phyloP scores from a whole-genome alignment of 2,888 invertebrate species.

The Ochlodes sylvanus region DNA sequence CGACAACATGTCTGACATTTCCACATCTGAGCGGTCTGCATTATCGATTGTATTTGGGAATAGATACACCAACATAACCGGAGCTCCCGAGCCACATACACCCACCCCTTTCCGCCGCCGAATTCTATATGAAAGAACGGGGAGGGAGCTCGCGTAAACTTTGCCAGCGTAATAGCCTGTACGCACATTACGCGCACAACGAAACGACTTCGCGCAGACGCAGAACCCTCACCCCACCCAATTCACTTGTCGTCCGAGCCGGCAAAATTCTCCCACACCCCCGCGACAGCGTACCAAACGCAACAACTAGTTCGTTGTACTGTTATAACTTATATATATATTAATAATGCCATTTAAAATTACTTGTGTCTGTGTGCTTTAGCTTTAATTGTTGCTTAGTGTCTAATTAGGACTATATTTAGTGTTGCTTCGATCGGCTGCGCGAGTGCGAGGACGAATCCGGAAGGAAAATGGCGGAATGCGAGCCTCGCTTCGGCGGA shows the following conservation, averaged over 20 bases:
- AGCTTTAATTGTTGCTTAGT: slow-evolving; percentile 68
- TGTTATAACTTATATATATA: slow-evolving; percentile 18
- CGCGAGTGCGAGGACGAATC: slow-evolving; percentile 44
- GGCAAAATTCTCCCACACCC: slow-evolving; percentile 80
- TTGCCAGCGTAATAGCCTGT: slow-evolving; percentile 59
- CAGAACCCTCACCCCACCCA: slow-evolving; percentile 75
- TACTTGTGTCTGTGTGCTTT: slow-evolving; percentile 58
- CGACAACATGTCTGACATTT: slow-evolving; percentile 79
- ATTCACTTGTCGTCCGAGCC: slow-evolving; percentile 66
- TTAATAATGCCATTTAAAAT: slow-evolving; percentile 49
- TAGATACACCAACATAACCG: slow-evolving; percentile 57
- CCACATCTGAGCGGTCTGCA: slow-evolving; percentile 68
- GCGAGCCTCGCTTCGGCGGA: slow-evolving; percentile 50
- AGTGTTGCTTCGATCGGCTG: slow-evolving; percentile 19
- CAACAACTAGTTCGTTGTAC: slow-evolving; percentile 66
- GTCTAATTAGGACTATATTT: slow-evolving; percentile 51
- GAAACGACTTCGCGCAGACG: slow-evolving; percentile 71
- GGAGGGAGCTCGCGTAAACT: slow-evolving; percentile 54
- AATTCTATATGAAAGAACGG: slow-evolving; percentile 46
- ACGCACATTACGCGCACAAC: slow-evolving; percentile 74
- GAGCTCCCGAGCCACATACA: slow-evolving; percentile 59
- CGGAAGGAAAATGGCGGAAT: slow-evolving; percentile 74
- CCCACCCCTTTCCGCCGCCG: slow-evolving; percentile 47
- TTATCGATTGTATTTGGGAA: slow-evolving; percentile 81
- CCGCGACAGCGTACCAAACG: slow-evolving; percentile 73